Evolutionary conservation across 2,113 vertebrate species (phyloP), one percentile per base, ranked within the genome.

Genomic region (Pachypanchax playfairii): DNA sequence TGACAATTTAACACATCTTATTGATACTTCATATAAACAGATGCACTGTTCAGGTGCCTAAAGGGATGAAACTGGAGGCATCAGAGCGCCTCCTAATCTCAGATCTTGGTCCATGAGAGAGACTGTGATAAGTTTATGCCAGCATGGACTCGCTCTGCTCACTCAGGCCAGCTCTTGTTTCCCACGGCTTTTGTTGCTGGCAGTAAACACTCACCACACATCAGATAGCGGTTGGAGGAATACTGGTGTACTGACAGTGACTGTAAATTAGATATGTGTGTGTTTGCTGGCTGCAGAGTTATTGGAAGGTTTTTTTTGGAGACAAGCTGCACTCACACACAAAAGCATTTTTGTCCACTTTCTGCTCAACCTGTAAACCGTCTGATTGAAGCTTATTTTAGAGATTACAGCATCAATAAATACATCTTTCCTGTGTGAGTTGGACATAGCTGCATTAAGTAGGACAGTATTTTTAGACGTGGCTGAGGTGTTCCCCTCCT

Each of bases 381-480:
- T 10, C 51, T 38, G 35, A 42, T 54, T 43, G 50, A 26, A 47
- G 17, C 33, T 48, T 22, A 9, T 48, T 53, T 55, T 33, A 35
- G 17, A 60, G 15, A 25, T 26, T 17, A 58, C 24, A 53, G 52
- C 42, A 49, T 41, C 17, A 10, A 9, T 38, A 4, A 28, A 24
- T 2, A 36, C 74, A 35, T 47, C 31, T 55, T 62, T 59, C 20
- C 50, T 31, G 59, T 43, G 13, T n/a, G 20, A 46, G 56, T 53
- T 42, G 70, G 68, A 71, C 60, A 33, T 59, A 46, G 61, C 58
- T 39, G 73, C 77, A 82, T 85, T 42, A 42, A 42, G 54, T 87
- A 79, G 87, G 85, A 85, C 84, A 60, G 51, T 91, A 91, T 91
- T 91, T 91, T 87, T 91, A 91, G 89, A 72, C 49, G 26, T 72